Conservation (phyloP, 2,797 vertebrate genomes). For the Vultur gryphus region DNA sequence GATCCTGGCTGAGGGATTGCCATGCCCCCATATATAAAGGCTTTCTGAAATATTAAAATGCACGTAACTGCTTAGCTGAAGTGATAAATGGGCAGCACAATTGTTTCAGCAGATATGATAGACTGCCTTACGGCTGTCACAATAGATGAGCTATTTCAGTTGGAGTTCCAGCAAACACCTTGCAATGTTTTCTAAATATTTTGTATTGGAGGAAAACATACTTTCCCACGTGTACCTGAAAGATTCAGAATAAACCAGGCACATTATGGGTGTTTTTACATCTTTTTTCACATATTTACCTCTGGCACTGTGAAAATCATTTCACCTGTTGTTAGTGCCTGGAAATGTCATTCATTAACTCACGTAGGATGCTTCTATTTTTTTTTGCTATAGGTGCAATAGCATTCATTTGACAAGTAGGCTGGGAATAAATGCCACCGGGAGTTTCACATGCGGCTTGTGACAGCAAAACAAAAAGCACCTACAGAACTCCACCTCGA, state of each 20-base stretch:
- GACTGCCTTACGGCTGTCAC: not conserved
- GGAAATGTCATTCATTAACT: not conserved
- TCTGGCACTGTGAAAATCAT: not conserved
- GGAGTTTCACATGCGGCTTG: not conserved
- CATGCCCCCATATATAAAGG: not conserved
- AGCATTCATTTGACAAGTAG: not conserved
- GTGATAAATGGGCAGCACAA: not conserved
- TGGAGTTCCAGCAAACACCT: not conserved
- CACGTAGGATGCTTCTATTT: not conserved
- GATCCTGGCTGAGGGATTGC: not conserved
- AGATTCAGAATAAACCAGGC: not conserved
- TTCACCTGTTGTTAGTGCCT: not conserved
- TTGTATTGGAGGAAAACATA: not conserved
- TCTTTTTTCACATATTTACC: not conserved
- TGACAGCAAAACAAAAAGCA: not conserved
- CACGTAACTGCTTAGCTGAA: not conserved
- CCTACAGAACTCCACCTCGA: not conserved
- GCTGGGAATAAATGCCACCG: not conserved
- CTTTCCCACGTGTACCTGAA: not conserved
- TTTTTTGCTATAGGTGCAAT: not conserved
- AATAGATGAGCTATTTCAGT: not conserved
- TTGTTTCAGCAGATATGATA: not conserved
- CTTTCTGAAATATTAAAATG: not conserved
- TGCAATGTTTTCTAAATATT: not conserved
- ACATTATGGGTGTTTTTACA: not conserved